A percentile compares a stretch with the other conserved stretches of the same genome.
phyloP scores from a whole-genome alignment of 1,140 invertebrate species.

The Lamellibrachia luymesi region DNA sequence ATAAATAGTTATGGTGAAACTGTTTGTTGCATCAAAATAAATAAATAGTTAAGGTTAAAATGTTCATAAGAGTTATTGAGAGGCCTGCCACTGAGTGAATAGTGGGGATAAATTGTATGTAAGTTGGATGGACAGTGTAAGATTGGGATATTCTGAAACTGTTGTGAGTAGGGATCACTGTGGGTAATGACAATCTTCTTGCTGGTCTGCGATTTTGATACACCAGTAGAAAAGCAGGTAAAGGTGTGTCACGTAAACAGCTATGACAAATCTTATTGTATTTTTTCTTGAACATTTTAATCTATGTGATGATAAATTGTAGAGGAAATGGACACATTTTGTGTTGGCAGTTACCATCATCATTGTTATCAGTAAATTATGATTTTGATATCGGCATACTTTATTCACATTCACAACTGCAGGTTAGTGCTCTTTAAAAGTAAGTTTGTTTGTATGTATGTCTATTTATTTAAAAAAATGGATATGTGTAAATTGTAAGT shows the following conservation, averaged over 20 bases:
- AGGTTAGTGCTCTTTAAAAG: background rate
- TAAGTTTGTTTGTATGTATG: background rate
- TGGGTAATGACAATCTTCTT: background rate
- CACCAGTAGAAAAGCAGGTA: background rate
- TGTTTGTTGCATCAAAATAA: too few relatives aligned
- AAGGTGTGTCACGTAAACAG: background rate
- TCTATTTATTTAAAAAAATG: background rate
- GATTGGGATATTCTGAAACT: background rate
- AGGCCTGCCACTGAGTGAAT: background rate
- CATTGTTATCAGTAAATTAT: background rate
- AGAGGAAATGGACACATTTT: background rate
- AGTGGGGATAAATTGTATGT: background rate
- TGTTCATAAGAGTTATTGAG: background rate
- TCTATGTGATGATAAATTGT: background rate
- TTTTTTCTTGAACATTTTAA: background rate
- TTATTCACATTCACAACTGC: background rate
- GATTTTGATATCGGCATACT: background rate
- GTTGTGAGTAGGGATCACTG: background rate
- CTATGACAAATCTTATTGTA: background rate
- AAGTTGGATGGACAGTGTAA: background rate
- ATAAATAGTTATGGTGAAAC: background rate
- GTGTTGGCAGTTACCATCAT: background rate
- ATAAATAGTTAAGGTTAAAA: too few relatives aligned
- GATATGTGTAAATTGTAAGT: background rate
- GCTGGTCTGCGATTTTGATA: background rate